phyloP scores from a whole-genome alignment of 2,113 vertebrate genomes.

The Macroglossus sobrinus region DNA sequence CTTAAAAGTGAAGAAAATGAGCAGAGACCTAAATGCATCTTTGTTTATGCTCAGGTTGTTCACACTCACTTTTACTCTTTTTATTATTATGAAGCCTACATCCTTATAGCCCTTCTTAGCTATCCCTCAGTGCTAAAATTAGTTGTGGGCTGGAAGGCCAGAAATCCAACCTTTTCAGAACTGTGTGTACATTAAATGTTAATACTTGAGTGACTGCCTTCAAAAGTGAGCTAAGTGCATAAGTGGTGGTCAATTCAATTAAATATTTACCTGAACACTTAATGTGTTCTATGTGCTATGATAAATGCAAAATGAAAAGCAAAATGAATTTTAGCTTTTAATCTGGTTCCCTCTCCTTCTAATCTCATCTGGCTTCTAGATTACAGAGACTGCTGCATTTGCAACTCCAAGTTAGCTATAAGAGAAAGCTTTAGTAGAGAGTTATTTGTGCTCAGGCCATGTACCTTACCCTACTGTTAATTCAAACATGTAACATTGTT shows the following conservation, averaged over 20 bases:
- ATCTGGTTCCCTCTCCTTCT: not conserved
- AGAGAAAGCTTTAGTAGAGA: not conserved
- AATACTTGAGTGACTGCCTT: not conserved
- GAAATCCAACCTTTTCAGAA: not conserved
- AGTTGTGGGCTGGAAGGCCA: not conserved
- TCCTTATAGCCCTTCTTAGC: not conserved
- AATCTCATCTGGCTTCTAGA: not conserved
- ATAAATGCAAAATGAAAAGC: conserved; percentile 8
- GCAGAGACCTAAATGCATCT: not conserved
- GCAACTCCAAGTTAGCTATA: not conserved
- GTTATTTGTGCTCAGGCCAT: not conserved
- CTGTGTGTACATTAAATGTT: not conserved
- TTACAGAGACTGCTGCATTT: not conserved
- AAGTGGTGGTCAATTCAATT: not conserved
- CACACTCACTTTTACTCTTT: not conserved
- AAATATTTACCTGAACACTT: not conserved
- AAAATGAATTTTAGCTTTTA: not conserved
- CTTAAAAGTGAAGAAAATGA: not conserved
- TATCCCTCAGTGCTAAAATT: not conserved
- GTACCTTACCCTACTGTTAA: not conserved
- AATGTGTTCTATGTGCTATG: not conserved
- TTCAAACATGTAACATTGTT: not conserved
- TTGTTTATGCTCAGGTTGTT: not conserved
- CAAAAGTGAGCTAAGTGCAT: not conserved
- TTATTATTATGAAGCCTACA: not conserved